phyloP scores from a whole-genome alignment of 2,797 vertebrate species.

The Diglossa cyanea region DNA sequence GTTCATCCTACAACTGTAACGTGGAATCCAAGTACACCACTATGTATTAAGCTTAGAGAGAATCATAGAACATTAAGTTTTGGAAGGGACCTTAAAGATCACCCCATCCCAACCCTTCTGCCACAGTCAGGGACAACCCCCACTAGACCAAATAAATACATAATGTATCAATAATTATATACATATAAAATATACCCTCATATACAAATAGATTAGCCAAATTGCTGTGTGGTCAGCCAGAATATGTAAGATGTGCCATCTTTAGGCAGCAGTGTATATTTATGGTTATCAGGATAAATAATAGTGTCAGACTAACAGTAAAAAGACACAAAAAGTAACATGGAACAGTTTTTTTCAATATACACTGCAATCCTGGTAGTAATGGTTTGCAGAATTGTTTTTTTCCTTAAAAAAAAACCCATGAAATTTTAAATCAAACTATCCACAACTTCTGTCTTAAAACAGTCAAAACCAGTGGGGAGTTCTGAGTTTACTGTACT shows the following conservation, averaged over 20 bases:
- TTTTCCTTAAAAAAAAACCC: neutral
- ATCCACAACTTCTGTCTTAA: neutral
- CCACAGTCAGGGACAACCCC: neutral
- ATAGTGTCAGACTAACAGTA: slow-evolving; percentile 28
- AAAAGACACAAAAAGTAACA: slow-evolving; percentile 13
- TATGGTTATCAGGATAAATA: slow-evolving; percentile 22
- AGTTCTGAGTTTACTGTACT: neutral
- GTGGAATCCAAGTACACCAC: neutral
- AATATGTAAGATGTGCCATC: slow-evolving; percentile 35
- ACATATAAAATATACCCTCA: neutral
- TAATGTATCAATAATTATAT: slow-evolving; percentile 21
- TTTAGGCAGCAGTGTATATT: slow-evolving; percentile 41
- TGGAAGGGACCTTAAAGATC: neutral
- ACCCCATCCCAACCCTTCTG: neutral
- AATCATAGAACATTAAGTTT: neutral
- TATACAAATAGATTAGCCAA: slow-evolving; percentile 59
- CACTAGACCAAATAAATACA: neutral
- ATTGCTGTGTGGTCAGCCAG: slow-evolving; percentile 52
- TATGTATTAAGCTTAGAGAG: neutral
- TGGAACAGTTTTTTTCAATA: neutral
- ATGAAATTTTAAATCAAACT: neutral
- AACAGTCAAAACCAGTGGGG: neutral
- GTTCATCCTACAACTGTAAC: neutral
- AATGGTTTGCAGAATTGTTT: neutral
- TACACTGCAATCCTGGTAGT: neutral